Evolutionary conservation across 2,113 vertebrate genomes (phyloP).

Genomic region (Sorex fumeus): DNA sequence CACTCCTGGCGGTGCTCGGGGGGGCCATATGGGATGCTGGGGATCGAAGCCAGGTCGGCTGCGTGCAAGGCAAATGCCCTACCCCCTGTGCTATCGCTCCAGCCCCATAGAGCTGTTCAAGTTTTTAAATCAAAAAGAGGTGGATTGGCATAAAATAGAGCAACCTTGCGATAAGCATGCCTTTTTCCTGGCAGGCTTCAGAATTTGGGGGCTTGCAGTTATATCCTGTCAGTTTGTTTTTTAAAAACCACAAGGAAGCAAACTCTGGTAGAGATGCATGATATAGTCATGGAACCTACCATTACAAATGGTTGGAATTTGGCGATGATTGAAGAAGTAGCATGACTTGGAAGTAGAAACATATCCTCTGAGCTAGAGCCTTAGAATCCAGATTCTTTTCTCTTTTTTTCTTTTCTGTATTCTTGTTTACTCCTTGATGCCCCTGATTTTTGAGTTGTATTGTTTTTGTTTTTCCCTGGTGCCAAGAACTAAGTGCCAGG

Average conservation of each 20-base stretch:
- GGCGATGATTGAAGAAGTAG: constrained; percentile 30
- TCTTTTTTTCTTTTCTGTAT: too few relatives aligned
- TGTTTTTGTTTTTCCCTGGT: too few relatives aligned
- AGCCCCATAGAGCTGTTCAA: background rate
- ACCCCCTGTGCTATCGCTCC: too few relatives aligned
- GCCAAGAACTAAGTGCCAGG: too few relatives aligned
- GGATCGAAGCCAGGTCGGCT: too few relatives aligned
- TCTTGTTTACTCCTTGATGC: too few relatives aligned
- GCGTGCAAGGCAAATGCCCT: too few relatives aligned
- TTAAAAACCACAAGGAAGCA: constrained; percentile 25
- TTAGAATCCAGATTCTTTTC: too few relatives aligned
- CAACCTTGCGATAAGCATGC: background rate
- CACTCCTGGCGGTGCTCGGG: too few relatives aligned
- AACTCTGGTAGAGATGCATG: background rate
- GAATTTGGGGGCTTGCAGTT: background rate
- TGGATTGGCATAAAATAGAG: background rate
- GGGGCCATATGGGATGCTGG: too few relatives aligned
- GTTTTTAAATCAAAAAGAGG: constrained; percentile 20
- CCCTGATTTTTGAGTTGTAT: too few relatives aligned
- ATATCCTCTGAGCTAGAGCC: constrained; percentile 30
- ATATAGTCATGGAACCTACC: background rate
- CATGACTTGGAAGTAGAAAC: constrained; percentile 16
- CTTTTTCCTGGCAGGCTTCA: constrained; percentile 30
- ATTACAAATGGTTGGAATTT: constrained; percentile 60
- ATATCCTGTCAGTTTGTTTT: background rate